Base-by-base conservation (phyloP, 2,888 invertebrate genomes). In the Nematopogon swammerdamellus region DNA sequence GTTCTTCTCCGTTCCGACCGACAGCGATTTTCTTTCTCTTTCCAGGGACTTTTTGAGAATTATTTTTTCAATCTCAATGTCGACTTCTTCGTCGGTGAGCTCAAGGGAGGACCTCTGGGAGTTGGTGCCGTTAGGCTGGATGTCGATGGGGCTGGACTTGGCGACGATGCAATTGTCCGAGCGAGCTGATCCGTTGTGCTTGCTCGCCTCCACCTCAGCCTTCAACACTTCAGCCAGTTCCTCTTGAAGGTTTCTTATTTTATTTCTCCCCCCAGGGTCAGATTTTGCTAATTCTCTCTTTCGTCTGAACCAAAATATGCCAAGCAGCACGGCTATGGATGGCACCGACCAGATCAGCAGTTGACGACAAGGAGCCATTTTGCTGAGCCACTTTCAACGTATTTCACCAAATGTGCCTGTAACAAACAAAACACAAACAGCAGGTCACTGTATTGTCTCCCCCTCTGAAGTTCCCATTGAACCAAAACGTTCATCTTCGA, bases 221-320 rank as follows among this genome's bases (percentile, higher is more conserved):
- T 65, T 75, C 44, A 79, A 60, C 45, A 64, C 77, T 58, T 81
- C 80, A 57, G 80, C 79, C 53, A 80, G 65, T 59, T 80, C 80
- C 57, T 77, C 72, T 64, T 73, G 67, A 52, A 77, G 64, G 60
- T 64, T 73, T 70, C 76, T 80, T 62, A 74, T 67, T 58, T 63
- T 72, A 65, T 74, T 76, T 69, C 79, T 79, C 80, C 86, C 87
- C 63, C 87, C 88, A 57, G 86, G 86, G 85, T 89, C 88, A 87
- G 84, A 85, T 83, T 82, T 84, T 68, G 84, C 83, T 65, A 82
- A 84, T 70, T 85, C 83, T 77, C 87, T 85, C 82, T 86, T 89
- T 80, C 87, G 88, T 79, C 85, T 87, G 85, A 88, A 89, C 91
- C 91, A 92, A 68, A 87, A 85, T 69, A 91, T 85, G 61, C 89